These are phyloP conservation scores for Bothrops jararaca DNA, from an alignment of 2,113 vertebrate genomes.

Conservation along the genomic window DNA sequence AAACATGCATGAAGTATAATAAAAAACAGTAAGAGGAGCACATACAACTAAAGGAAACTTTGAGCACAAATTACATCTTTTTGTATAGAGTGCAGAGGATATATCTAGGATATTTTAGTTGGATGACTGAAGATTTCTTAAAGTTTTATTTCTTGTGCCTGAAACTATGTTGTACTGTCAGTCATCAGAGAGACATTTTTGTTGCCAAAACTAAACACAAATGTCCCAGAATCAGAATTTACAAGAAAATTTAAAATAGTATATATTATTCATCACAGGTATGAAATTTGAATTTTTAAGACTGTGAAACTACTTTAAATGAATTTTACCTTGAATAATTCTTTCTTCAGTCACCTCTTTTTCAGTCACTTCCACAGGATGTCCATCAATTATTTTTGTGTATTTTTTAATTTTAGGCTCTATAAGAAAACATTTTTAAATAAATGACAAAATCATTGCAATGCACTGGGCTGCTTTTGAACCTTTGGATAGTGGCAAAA, in stretches of 20 bases:
- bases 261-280: not conserved
- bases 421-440: conserved; percentile 55
- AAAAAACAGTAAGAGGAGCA: not conserved
- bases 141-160: not conserved
- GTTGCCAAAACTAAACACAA: not conserved
- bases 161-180: not conserved
- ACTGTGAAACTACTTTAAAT: not conserved
- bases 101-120: not conserved
- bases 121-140: not conserved
- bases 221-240: not conserved
- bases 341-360: conserved; percentile 75
- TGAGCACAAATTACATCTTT: not conserved
- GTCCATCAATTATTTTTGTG: conserved; percentile 74
- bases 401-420: conserved; percentile 78
- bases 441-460: conserved; percentile 21
- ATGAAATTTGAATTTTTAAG: not conserved
- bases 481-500: not conserved
- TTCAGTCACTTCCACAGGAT: conserved; percentile 76
- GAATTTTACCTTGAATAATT: conserved; percentile 73
- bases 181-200: not conserved
- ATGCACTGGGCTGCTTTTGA: not conserved
- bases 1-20: not conserved
- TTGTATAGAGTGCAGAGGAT: not conserved
- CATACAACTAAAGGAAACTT: not conserved
- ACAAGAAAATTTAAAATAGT: not conserved